Evolutionary conservation across 2,113 vertebrate species (phyloP).

Genomic region (Cavia porcellus): DNA sequence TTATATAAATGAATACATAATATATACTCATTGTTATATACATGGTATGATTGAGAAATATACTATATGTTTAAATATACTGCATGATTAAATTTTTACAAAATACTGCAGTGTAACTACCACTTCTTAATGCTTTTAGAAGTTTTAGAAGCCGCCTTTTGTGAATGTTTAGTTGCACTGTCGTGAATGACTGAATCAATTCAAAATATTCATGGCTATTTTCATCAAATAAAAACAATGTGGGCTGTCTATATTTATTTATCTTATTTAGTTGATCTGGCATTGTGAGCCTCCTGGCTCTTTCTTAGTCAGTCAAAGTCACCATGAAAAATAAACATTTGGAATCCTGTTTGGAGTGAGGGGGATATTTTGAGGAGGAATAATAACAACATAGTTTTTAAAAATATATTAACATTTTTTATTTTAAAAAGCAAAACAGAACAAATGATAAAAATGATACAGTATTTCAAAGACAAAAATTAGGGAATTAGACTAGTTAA

Average conservation of each 20-base stretch:
- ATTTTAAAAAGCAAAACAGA: too few relatives aligned
- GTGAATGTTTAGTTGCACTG: neutral
- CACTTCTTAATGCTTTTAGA: neutral
- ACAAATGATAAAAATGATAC: too few relatives aligned
- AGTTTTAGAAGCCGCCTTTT: neutral
- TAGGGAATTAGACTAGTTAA: too few relatives aligned
- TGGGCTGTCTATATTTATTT: neutral
- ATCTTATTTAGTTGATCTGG: neutral
- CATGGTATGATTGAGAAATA: neutral
- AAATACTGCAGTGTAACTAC: neutral
- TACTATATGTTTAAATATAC: neutral
- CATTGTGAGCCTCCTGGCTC: neutral
- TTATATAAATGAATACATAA: neutral
- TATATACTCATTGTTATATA: neutral
- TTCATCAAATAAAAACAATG: neutral
- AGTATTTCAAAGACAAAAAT: too few relatives aligned
- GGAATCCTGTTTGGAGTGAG: neutral
- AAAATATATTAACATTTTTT: too few relatives aligned
- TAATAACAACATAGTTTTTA: too few relatives aligned
- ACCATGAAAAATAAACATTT: neutral
- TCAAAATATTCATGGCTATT: neutral
- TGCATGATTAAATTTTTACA: neutral
- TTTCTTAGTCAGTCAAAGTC: neutral
- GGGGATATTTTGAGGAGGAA: neutral
- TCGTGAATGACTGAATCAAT: neutral